Evolutionary conservation across 92 coral and sea anemone species (phyloP).

Genomic region (Umimayanthus chanpuru): DNA sequence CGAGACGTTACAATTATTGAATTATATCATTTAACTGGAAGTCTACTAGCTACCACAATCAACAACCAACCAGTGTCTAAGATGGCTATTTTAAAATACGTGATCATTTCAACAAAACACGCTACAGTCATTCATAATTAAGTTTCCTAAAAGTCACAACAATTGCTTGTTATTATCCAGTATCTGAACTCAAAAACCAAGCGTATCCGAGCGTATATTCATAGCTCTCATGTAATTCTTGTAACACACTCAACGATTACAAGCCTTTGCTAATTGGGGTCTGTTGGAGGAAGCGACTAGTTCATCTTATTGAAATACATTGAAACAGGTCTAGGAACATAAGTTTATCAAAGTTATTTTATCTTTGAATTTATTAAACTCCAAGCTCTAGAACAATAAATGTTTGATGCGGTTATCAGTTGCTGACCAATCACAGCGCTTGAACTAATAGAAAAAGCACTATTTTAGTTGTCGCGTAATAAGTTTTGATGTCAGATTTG

Average conservation of each 20-base stretch:
- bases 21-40: not conserved
- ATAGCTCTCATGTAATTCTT: too few relatives aligned
- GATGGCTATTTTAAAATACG: not conserved
- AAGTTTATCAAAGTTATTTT: constrained; percentile 30
- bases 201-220: too few relatives aligned
- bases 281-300: not conserved
- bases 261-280: not conserved
- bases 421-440: constrained; percentile 2
- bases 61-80: not conserved
- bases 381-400: constrained; percentile 32
- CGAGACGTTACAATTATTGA: not conserved
- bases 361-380: constrained; percentile 44
- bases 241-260: not conserved
- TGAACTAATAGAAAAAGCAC: constrained; percentile 27
- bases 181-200: not conserved
- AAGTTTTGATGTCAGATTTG: constrained; percentile 28
- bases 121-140: constrained; percentile 41
- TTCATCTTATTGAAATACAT: not conserved
- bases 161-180: not conserved
- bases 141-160: constrained; percentile 35
- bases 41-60: not conserved
- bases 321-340: constrained; percentile 15
- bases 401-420: constrained; percentile 26
- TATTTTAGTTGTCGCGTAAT: constrained; percentile 30
- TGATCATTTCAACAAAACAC: constrained; percentile 35